phyloP scores from a whole-genome alignment of 2,888 invertebrate genomes.

The Pyrrhia umbra region DNA sequence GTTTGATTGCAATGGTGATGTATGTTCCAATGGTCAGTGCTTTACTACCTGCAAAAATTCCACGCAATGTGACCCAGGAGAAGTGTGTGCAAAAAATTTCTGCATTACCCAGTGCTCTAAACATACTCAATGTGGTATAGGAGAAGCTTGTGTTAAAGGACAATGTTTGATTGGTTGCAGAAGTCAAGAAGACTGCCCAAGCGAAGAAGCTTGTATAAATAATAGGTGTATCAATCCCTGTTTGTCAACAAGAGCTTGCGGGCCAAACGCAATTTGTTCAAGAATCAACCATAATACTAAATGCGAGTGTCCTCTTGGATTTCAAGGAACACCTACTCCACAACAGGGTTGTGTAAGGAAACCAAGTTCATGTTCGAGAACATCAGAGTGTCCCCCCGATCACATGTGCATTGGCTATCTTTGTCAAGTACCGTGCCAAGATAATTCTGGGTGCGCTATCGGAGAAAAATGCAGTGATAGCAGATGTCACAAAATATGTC shows the following conservation, averaged over 20 bases:
- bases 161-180: conserved; percentile 96
- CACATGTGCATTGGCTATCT: conserved; percentile 94
- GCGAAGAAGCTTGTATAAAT: conserved; percentile 94
- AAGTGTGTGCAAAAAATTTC: conserved; percentile 94
- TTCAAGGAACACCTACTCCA: conserved; percentile 96
- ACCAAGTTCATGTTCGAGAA: conserved; percentile 92
- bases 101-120: conserved; percentile 95
- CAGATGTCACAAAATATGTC: conserved; percentile 96
- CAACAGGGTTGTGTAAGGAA: conserved; percentile 97
- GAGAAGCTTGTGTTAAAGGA: conserved; percentile 95
- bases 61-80: conserved; percentile 94
- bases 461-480: conserved; percentile 95
- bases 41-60: conserved; percentile 94
- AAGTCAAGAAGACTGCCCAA: conserved; percentile 94
- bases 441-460: conserved; percentile 93
- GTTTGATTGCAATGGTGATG: conserved; percentile 94
- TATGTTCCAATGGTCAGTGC: conserved; percentile 96
- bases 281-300: conserved; percentile 93
- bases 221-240: conserved; percentile 97
- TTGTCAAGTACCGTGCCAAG: conserved; percentile 94
- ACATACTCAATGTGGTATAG: conserved; percentile 94
- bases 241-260: conserved; percentile 93
- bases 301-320: conserved; percentile 96
- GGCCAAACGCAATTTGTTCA: conserved; percentile 95
- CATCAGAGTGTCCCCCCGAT: conserved; percentile 93